Conservation (phyloP, 2,113 vertebrate species). For the Corydoras sp. region DNA sequence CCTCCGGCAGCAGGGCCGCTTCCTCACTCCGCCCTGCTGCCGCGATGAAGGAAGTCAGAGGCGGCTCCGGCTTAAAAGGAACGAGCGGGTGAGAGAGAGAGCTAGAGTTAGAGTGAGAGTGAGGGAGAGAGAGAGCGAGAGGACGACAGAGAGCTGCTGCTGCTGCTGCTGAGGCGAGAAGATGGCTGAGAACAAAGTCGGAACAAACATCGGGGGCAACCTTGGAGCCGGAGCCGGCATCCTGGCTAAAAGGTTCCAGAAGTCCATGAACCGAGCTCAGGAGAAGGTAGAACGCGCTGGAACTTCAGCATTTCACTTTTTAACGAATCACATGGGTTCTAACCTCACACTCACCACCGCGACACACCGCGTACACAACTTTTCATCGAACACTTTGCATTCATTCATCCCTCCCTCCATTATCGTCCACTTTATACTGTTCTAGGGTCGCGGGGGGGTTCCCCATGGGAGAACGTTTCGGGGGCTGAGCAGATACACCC, state of each 20-base stretch:
- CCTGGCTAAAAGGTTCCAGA: slow-evolving; percentile 87
- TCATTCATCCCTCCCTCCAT: too few species aligned
- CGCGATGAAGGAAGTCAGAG: neutral
- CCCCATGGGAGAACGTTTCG: too few species aligned
- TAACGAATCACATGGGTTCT: too few species aligned
- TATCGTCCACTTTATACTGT: too few species aligned
- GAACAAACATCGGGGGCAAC: slow-evolving; percentile 50
- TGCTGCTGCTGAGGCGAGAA: slow-evolving; percentile 27
- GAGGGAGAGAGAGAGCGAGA: neutral
- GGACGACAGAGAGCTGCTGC: neutral
- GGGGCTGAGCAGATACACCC: too few species aligned
- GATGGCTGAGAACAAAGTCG: slow-evolving; percentile 82
- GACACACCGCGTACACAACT: too few species aligned
- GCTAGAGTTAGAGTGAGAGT: neutral
- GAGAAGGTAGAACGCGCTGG: slow-evolving; percentile 75
- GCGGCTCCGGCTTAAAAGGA: neutral
- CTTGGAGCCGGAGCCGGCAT: slow-evolving; percentile 77
- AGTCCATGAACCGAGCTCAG: slow-evolving; percentile 82
- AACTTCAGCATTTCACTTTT: too few species aligned
- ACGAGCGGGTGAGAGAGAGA: neutral
- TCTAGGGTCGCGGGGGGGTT: too few species aligned
- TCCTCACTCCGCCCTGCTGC: too few species aligned
- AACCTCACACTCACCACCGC: too few species aligned
- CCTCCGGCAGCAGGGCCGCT: too few species aligned
- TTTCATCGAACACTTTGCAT: too few species aligned